phyloP scores from a whole-genome alignment of 2,797 vertebrate species.

The Centropyge bicolor region DNA sequence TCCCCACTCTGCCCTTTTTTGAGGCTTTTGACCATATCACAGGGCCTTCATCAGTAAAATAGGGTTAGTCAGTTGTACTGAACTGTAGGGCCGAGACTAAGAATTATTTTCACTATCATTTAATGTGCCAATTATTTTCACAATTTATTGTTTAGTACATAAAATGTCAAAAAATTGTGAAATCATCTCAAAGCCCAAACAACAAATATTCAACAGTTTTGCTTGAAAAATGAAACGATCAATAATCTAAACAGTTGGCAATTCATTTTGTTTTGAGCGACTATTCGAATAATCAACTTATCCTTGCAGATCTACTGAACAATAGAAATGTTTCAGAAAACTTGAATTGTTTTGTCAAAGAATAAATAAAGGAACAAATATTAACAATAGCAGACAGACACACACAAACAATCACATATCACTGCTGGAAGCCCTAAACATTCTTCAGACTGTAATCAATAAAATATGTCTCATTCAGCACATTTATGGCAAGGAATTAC shows the following conservation, averaged over 20 bases:
- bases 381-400: slow-evolving; percentile 6
- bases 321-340: neutral
- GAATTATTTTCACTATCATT: too few relatives aligned
- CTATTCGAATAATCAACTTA: too few relatives aligned
- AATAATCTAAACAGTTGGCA: too few relatives aligned
- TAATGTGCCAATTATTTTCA: too few relatives aligned
- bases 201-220: too few relatives aligned
- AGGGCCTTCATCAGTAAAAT: neutral
- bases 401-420: slow-evolving; percentile 43
- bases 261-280: too few relatives aligned
- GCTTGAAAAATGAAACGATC: too few relatives aligned
- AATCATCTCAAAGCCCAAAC: too few relatives aligned
- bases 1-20: neutral
- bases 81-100: too few relatives aligned
- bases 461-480: slow-evolving; percentile 58
- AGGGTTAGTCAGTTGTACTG: neutral
- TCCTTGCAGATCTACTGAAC: neutral
- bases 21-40: neutral
- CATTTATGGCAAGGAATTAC: slow-evolving; percentile 52
- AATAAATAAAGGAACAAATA: slow-evolving; percentile 1
- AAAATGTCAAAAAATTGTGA: too few relatives aligned
- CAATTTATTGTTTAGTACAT: too few relatives aligned
- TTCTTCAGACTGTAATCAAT: slow-evolving; percentile 56
- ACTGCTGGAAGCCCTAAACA: slow-evolving; percentile 51
- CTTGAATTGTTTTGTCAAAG: neutral